Evolutionary conservation across 2,113 vertebrate genomes (phyloP).

Genomic region (Stegastes partitus): DNA sequence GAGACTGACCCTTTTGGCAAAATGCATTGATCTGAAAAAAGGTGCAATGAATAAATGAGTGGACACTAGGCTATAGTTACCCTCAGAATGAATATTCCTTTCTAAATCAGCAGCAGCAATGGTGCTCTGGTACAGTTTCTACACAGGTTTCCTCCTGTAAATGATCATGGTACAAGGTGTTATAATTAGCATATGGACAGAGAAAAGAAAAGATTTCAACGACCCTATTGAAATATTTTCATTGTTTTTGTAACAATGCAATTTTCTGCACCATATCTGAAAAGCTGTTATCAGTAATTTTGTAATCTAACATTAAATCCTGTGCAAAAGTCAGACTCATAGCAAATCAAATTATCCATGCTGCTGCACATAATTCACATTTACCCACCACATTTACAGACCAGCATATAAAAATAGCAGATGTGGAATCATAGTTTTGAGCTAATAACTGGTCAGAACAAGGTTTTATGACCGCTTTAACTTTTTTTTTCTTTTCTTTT

Average conservation of each 20-base stretch:
- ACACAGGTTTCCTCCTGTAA: conserved; percentile 7
- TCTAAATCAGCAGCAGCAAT: conserved; percentile 19
- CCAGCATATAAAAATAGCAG: conserved; percentile 28
- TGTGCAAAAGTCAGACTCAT: neutral
- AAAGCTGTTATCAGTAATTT: neutral
- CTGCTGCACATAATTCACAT: conserved; percentile 10
- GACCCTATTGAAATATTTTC: neutral
- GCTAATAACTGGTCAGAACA: conserved; percentile 28
- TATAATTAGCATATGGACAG: neutral
- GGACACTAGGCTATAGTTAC: conserved; percentile 38
- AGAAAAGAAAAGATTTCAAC: neutral
- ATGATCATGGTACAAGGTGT: too few relatives aligned
- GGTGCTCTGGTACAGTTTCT: neutral
- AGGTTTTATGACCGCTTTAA: conserved; percentile 45
- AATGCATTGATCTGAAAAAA: conserved; percentile 68
- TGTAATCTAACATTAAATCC: neutral
- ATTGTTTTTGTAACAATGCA: neutral
- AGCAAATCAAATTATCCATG: neutral
- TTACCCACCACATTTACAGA: conserved; percentile 18
- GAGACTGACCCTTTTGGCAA: conserved; percentile 69
- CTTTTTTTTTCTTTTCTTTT: conserved; percentile 12
- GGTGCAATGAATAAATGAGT: conserved; percentile 59
- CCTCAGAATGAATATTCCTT: conserved; percentile 59
- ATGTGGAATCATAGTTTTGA: conserved; percentile 24
- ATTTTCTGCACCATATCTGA: neutral